phyloP scores from a whole-genome alignment of 2,888 invertebrate species.

The Nomada ferruginata region DNA sequence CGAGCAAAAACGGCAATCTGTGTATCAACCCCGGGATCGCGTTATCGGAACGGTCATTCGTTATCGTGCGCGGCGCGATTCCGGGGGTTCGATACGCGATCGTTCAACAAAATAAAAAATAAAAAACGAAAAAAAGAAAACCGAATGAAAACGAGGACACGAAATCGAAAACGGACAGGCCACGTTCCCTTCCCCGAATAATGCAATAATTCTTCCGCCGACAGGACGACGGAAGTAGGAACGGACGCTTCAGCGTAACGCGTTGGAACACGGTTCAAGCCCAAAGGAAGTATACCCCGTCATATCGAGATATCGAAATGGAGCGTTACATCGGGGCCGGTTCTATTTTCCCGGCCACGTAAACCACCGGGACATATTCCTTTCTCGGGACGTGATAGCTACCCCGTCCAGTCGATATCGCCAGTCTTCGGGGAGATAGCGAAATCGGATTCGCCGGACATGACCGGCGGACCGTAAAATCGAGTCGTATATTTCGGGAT shows the following conservation, averaged over 20 bases:
- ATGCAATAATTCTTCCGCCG: slow-evolving; percentile 55
- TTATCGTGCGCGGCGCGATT: slow-evolving; percentile 1
- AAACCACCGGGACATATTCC: slow-evolving; percentile 59
- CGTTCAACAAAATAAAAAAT: slow-evolving; percentile 11
- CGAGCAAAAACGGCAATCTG: slow-evolving; percentile 7
- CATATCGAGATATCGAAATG: slow-evolving; percentile 60
- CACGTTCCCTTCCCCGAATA: slow-evolving; percentile 33
- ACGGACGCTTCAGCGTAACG: slow-evolving; percentile 21
- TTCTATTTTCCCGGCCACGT: slow-evolving; percentile 59
- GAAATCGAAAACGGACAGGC: slow-evolving; percentile 2
- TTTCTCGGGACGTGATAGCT: slow-evolving; percentile 57
- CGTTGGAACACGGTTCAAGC: slow-evolving; percentile 6
- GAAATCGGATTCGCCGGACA: slow-evolving; percentile 68
- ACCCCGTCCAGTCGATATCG: slow-evolving; percentile 62
- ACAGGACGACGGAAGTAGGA: slow-evolving; percentile 18
- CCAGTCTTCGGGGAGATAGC: slow-evolving; percentile 59
- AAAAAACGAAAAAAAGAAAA: neutral
- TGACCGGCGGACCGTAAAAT: slow-evolving; percentile 67
- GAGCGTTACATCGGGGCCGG: slow-evolving; percentile 56
- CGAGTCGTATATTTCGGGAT: slow-evolving; percentile 69
- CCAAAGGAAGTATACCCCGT: slow-evolving; percentile 38
- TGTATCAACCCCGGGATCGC: slow-evolving; percentile 24
- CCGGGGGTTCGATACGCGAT: neutral
- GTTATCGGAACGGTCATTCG: slow-evolving; percentile 36
- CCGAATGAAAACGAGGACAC: neutral